These are phyloP conservation scores for Teleiodes luculella DNA, from an alignment of 2,888 invertebrate species.

Conservation along the genomic window DNA sequence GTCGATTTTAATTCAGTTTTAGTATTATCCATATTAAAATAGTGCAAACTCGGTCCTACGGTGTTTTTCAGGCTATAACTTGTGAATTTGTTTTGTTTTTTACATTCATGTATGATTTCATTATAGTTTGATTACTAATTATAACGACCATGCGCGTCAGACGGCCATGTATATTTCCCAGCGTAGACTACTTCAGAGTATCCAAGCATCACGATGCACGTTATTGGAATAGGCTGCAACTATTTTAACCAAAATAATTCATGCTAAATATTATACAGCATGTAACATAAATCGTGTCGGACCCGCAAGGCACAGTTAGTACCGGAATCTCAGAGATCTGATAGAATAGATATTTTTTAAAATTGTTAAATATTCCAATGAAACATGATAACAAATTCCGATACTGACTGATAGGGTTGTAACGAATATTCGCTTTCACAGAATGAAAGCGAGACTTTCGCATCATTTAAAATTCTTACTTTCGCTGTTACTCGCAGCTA, in stretches of 20 bases:
- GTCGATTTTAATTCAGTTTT: too few species aligned
- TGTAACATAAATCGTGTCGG: slow-evolving; percentile 20
- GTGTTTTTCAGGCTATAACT: not conserved
- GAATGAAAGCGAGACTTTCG: slow-evolving; percentile 18
- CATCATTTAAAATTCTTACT: slow-evolving; percentile 15
- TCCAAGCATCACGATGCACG: not conserved
- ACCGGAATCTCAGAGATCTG: slow-evolving; percentile 11
- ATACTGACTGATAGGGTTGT: slow-evolving; percentile 19
- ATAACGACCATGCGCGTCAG: not conserved
- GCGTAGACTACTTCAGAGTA: not conserved
- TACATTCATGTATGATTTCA: not conserved
- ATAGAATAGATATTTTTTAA: too few species aligned
- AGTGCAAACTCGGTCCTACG: too few species aligned
- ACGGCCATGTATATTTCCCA: not conserved
- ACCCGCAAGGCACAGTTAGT: slow-evolving; percentile 18
- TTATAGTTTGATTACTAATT: not conserved
- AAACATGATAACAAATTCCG: slow-evolving; percentile 8
- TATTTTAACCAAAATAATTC: slow-evolving; percentile 13
- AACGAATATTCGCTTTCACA: slow-evolving; percentile 20
- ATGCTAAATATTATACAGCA: slow-evolving; percentile 17
- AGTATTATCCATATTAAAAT: too few species aligned
- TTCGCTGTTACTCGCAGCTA: slow-evolving; percentile 20
- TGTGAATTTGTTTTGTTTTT: not conserved
- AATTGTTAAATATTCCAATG: too few species aligned
- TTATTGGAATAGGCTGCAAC: not conserved